A percentile compares a stretch with the other conserved stretches of the same genome.
Conservation (phyloP, 1,140 invertebrate genomes). For the Colletes latitarsis region DNA sequence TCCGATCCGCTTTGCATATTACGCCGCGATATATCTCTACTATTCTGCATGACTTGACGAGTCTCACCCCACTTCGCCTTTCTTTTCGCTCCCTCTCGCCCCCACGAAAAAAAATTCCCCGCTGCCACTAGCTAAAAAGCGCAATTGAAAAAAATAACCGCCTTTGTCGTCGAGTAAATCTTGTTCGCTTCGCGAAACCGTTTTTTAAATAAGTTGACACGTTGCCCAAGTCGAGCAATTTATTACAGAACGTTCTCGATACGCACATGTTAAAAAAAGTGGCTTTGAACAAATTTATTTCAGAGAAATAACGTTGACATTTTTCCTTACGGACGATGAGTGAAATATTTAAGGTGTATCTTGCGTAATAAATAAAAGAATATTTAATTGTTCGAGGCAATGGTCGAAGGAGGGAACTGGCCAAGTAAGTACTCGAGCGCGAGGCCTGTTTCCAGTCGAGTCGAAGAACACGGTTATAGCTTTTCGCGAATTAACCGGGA, state of each 20-base stretch:
- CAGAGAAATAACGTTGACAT: no score
- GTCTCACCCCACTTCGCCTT: conserved; percentile 53
- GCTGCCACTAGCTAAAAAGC: conserved; percentile 16
- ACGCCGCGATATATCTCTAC: conserved; percentile 69
- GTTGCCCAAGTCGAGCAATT: no score
- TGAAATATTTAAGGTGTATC: no score
- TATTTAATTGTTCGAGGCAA: no score
- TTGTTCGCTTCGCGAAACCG: not conserved
- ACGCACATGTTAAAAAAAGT: no score
- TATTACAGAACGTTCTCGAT: no score
- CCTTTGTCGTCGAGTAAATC: not conserved
- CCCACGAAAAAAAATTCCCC: not conserved
- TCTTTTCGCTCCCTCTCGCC: conserved; percentile 46
- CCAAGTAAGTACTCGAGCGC: no score
- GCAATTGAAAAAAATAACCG: conserved; percentile 25
- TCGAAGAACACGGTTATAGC: conserved; percentile 55
- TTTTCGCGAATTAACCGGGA: conserved; percentile 64
- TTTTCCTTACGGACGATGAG: no score
- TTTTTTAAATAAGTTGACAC: not conserved
- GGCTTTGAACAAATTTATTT: no score
- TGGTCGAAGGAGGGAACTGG: not conserved
- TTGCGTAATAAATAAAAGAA: no score
- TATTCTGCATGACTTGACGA: conserved; percentile 65
- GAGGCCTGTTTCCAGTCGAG: conserved; percentile 9
- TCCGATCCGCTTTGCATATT: conserved; percentile 78